phyloP scores from a whole-genome alignment of 1,140 invertebrate genomes.

The Scaptomyza hsui region DNA sequence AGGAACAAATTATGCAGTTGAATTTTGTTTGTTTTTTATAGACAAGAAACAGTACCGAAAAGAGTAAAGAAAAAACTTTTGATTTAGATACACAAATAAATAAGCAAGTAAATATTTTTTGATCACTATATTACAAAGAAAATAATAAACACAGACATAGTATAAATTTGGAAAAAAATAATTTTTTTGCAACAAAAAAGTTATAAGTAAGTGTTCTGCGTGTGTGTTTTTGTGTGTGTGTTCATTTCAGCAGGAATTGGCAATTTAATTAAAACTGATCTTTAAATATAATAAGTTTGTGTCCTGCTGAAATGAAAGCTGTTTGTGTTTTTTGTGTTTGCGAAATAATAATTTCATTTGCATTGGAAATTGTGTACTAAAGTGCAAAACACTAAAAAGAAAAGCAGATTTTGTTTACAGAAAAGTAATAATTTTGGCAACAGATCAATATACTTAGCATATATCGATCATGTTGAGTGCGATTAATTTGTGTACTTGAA shows the following conservation, averaged over 20 bases:
- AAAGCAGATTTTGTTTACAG: constrained; percentile 57
- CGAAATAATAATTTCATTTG: constrained; percentile 29
- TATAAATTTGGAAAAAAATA: background rate
- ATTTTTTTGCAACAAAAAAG: constrained; percentile 28
- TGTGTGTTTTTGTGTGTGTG: constrained; percentile 37
- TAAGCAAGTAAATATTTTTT: constrained; percentile 36
- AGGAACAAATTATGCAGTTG: constrained; percentile 70
- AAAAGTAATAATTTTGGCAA: constrained; percentile 54
- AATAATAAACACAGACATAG: constrained; percentile 48
- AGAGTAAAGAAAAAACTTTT: constrained; percentile 78
- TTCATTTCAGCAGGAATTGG: constrained; percentile 22
- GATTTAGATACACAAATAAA: constrained; percentile 67
- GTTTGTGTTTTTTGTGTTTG: constrained; percentile 39
- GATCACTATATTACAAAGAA: constrained; percentile 59
- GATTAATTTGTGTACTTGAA: constrained; percentile 45
- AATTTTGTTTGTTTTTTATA: constrained; percentile 47
- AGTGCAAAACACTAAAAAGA: constrained; percentile 31
- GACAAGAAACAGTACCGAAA: constrained; percentile 71
- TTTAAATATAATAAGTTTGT: background rate
- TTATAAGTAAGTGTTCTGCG: constrained; percentile 33
- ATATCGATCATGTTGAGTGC: constrained; percentile 40
- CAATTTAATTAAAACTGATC: background rate
- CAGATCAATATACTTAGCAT: constrained; percentile 27
- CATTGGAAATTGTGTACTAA: constrained; percentile 19
- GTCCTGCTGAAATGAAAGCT: constrained; percentile 29